These are phyloP conservation scores for Eutrigla gurnardus DNA, from an alignment of 2,797 vertebrate genomes.

Conservation along the genomic window DNA sequence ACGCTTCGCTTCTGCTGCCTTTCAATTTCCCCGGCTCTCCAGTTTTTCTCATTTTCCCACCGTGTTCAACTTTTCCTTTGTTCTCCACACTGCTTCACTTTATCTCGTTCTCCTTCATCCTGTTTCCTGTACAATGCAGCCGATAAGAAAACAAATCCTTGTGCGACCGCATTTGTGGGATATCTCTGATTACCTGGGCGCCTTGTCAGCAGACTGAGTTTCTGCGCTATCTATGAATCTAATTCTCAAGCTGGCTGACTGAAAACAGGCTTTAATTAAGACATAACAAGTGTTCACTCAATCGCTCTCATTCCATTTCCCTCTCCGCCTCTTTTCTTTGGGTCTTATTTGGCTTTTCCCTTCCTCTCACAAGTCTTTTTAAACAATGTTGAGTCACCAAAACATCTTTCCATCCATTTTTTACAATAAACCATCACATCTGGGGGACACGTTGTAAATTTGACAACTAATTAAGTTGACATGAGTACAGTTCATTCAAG, in stretches of 20 bases:
- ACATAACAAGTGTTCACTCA: conserved; percentile 5
- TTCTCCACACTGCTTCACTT: conserved; percentile 13
- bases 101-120: conserved; percentile 27
- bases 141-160: conserved; percentile 43
- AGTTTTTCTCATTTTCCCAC: conserved; percentile 33
- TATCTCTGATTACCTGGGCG: conserved; percentile 48
- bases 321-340: background rate
- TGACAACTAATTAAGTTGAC: conserved; percentile 4
- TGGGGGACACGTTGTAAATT: background rate
- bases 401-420: conserved; percentile 16
- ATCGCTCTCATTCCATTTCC: conserved; percentile 8
- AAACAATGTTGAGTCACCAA: conserved; percentile 22
- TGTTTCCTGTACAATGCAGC: conserved; percentile 32
- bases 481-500: conserved; percentile 14
- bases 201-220: conserved; percentile 52
- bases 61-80: conserved; percentile 11
- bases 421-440: conserved; percentile 8
- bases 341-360: background rate
- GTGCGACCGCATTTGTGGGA: conserved; percentile 20
- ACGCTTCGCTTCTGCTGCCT: conserved; percentile 8
- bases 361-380: conserved; percentile 9
- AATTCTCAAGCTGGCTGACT: conserved; percentile 20
- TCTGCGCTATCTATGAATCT: conserved; percentile 51
- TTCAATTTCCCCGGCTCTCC: conserved; percentile 36
- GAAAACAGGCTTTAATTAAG: conserved; percentile 41